Percentiles rank a stretch among this genome's conserved stretches.
Conservation (phyloP, 1,140 invertebrate genomes). For the Colletes gigas region DNA sequence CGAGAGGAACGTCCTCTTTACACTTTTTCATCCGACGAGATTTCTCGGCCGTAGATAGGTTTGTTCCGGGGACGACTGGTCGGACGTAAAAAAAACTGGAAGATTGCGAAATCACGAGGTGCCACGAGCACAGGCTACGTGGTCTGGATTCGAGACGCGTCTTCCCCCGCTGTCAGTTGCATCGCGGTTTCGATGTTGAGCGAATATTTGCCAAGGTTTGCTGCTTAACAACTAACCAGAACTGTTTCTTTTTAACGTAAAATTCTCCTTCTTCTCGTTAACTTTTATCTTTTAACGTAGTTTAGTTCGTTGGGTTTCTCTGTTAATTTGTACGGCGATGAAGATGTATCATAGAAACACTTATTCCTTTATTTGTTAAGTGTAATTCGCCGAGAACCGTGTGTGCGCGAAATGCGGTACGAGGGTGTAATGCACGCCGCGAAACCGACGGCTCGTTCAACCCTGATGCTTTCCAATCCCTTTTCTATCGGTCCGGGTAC, state of each 20-base stretch:
- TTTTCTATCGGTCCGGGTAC: background rate
- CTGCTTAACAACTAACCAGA: background rate
- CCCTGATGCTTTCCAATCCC: background rate
- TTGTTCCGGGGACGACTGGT: slow-evolving; percentile 44
- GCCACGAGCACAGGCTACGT: slow-evolving; percentile 61
- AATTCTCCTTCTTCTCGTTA: too few relatives aligned
- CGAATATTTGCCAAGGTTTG: slow-evolving; percentile 63
- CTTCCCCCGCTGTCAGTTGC: slow-evolving; percentile 61
- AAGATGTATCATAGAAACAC: too few relatives aligned
- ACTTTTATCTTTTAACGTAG: too few relatives aligned
- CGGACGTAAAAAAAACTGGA: slow-evolving; percentile 51
- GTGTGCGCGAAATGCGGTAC: slow-evolving; percentile 39
- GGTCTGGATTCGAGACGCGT: slow-evolving; percentile 52
- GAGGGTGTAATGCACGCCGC: background rate
- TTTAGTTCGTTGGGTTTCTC: too few relatives aligned
- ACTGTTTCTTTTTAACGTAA: too few relatives aligned
- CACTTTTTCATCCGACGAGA: slow-evolving; percentile 34
- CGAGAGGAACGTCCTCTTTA: slow-evolving; percentile 28
- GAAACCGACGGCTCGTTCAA: background rate
- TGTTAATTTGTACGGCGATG: too few relatives aligned
- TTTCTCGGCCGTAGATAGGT: slow-evolving; percentile 27
- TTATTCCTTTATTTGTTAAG: background rate
- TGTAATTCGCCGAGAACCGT: slow-evolving; percentile 53
- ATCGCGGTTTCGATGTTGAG: slow-evolving; percentile 57
- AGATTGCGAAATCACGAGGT: slow-evolving; percentile 63